Percentiles rank a stretch among this genome's conserved stretches.
phyloP scores from a whole-genome alignment of 1,140 invertebrate genomes.

The Hylaeus volcanicus region DNA sequence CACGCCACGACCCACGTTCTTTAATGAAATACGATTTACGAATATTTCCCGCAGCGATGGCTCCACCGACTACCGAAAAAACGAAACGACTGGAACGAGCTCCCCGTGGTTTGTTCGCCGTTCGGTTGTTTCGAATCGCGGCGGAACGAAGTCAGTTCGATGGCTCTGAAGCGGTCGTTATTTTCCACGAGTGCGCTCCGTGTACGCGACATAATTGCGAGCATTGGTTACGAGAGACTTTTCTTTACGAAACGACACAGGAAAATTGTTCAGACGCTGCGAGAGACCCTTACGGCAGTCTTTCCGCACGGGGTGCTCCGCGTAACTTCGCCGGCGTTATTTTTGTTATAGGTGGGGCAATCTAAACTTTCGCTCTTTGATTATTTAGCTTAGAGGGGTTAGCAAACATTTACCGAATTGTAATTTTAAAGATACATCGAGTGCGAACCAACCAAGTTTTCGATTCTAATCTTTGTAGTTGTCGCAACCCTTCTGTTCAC shows the following conservation, averaged over 20 bases:
- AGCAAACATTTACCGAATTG: too few species aligned
- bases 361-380: too few species aligned
- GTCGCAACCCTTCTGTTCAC: too few species aligned
- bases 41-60: slow-evolving; percentile 57
- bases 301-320: background rate
- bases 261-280: background rate
- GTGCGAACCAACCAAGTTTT: too few species aligned
- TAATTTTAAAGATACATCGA: too few species aligned
- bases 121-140: slow-evolving; percentile 3
- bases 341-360: too few species aligned
- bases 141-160: background rate
- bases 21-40: slow-evolving; percentile 76
- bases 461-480: too few species aligned
- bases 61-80: background rate
- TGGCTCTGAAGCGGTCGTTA: slow-evolving; percentile 13
- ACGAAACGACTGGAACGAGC: background rate
- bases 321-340: background rate
- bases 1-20: slow-evolving; percentile 65
- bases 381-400: too few species aligned
- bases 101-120: background rate
- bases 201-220: slow-evolving; percentile 15
- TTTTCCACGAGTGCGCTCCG: slow-evolving; percentile 1
- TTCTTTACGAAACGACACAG: slow-evolving; percentile 2
- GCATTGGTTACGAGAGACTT: slow-evolving; percentile 3
- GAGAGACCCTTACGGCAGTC: background rate